These are phyloP conservation scores for Leiothrix lutea DNA, from an alignment of 2,113 vertebrate genomes.

Conservation along the genomic window DNA sequence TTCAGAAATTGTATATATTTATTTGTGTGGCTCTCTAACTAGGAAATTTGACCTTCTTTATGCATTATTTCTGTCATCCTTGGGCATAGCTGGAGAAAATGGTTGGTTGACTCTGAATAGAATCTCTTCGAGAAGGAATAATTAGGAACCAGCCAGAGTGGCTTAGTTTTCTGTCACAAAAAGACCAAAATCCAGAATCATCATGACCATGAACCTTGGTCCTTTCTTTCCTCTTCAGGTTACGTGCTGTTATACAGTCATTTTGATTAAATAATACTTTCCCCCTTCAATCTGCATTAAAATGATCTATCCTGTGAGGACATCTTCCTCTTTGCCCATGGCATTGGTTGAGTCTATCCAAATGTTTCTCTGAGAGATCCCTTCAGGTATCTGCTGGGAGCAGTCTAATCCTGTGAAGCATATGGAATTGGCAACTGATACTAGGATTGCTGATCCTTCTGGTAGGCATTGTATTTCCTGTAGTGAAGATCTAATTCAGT, in stretches of 20 bases:
- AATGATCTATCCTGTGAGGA: background rate
- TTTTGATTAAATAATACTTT: background rate
- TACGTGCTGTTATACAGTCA: background rate
- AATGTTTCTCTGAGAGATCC: background rate
- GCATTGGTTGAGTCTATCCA: background rate
- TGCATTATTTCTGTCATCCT: background rate
- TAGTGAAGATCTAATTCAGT: background rate
- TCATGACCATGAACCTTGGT: background rate
- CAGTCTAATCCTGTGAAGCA: background rate
- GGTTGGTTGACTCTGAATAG: background rate
- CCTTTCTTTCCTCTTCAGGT: background rate
- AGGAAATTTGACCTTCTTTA: background rate
- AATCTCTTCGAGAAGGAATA: background rate
- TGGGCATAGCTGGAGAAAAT: background rate
- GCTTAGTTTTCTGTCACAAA: background rate
- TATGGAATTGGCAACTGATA: background rate
- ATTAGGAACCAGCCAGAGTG: background rate
- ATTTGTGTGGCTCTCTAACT: background rate
- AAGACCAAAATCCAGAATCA: background rate
- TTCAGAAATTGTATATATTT: background rate
- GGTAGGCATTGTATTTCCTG: background rate
- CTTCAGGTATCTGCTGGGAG: background rate
- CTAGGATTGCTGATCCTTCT: background rate
- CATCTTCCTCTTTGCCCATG: background rate
- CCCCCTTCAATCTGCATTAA: background rate